phyloP scores from a whole-genome alignment of 2,797 vertebrate genomes.

The Chrysocyon brachyurus region DNA sequence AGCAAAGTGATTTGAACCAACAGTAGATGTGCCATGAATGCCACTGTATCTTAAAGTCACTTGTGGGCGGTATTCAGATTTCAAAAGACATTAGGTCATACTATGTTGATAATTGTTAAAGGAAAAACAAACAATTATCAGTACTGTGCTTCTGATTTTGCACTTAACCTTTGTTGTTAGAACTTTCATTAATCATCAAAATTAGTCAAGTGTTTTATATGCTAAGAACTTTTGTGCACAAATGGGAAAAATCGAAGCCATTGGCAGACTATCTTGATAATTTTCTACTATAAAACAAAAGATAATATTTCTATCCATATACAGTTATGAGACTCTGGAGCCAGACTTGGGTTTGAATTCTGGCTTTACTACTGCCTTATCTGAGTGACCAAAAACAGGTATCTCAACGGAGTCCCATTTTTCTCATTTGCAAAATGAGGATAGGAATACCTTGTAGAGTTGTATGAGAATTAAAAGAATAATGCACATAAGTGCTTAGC shows the following conservation, averaged over 20 bases:
- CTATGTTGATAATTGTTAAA: constrained; percentile 34
- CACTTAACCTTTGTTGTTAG: constrained; percentile 3
- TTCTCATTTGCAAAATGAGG: background rate
- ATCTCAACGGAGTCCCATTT: background rate
- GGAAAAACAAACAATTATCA: background rate
- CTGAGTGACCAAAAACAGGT: background rate
- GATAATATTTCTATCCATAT: background rate
- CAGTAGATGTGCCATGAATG: background rate
- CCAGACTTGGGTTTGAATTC: background rate
- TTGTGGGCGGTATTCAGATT: background rate
- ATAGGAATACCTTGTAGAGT: background rate
- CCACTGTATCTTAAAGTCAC: background rate
- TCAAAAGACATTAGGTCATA: constrained; percentile 16
- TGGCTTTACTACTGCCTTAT: background rate
- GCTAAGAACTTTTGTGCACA: background rate
- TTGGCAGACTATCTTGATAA: constrained; percentile 28
- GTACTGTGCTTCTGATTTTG: constrained; percentile 49
- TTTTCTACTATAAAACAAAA: constrained; percentile 41
- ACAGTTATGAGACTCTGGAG: background rate
- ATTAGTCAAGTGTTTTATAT: constrained; percentile 38
- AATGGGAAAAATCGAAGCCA: constrained; percentile 28
- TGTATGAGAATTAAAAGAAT: background rate
- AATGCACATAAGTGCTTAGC: background rate
- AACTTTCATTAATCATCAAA: constrained; percentile 55
- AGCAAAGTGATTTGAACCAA: constrained; percentile 31